Base-by-base conservation (phyloP, 1,140 invertebrate species). In the Aphidius gifuensis region DNA sequence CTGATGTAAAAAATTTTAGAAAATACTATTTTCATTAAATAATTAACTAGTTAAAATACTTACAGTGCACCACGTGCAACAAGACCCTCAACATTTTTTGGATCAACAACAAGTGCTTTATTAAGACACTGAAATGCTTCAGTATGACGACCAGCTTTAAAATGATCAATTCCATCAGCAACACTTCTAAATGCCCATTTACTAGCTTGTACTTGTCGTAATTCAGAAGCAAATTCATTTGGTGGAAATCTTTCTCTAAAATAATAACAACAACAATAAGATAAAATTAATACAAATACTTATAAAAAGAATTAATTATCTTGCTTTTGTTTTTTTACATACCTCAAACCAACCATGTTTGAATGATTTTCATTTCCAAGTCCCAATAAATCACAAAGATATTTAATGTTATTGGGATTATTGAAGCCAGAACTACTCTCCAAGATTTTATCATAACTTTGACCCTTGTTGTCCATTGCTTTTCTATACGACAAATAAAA, bases 41-140 rank as follows among this genome's bases (percentile, higher is more conserved):
- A 16, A 16, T 16, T 16, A 16, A 1, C 16, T 0, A 16, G 16
- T 16, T 16, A 16, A 16, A 16, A 16, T 16, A 16, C 16, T 16
- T 16, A 16, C 16, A 98, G 79, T 51, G 94, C 94, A 67, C 94
- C 95, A 75, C 94, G 84, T 9, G 95, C 95, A 1, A 97, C 94
- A 49, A 96, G 82, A 51, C 93, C 96, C 83, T 98, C 96, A 1
- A 97, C 93, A 83, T 97, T 97, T 66, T 89, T 85, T 7, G 91
- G 87, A 83, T 97, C 95, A 69, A 97, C 95, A 73, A 88, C 90
- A 3, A 98, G 80, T 3, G 94, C 94, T 81, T 94, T 94, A 80
- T 97, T 97, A 1, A 97, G 83, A 73, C 92, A 94, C 75, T 97
- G 94, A 81, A 97, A 96, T 47, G 95, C 95, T 83, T 97, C 94